Percentiles rank a stretch among this genome's conserved stretches.
These are phyloP conservation scores for Diplosoma virens DNA, from an alignment of 23 tunicate species.

Conservation along the genomic window DNA sequence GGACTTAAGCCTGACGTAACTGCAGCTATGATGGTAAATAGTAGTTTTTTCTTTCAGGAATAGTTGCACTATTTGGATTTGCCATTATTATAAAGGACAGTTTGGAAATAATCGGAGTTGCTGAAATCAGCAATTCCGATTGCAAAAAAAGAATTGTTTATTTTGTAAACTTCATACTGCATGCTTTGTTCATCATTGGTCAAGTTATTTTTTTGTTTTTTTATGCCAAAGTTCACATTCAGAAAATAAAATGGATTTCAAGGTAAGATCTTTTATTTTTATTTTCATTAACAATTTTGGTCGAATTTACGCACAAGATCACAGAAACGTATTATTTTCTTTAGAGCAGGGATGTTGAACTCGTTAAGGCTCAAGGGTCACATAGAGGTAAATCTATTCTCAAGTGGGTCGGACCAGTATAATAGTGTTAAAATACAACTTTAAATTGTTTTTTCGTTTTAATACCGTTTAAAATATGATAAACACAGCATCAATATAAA, in stretches of 20 bases:
- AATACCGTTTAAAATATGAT: too few species aligned
- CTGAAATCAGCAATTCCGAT: conserved; percentile 4
- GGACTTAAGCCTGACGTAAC: too few species aligned
- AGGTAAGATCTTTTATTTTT: conserved; percentile 13
- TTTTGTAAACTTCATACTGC: conserved; percentile 5
- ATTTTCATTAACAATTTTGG: neutral
- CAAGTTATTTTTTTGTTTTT: conserved; percentile 47
- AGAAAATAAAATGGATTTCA: conserved; percentile 3
- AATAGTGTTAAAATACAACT: too few species aligned
- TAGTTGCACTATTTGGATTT: conserved; percentile 46
- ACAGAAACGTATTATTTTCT: too few species aligned
- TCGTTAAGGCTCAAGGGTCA: too few species aligned
- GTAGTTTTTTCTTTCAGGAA: conserved; percentile 21
- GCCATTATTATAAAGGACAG: conserved; percentile 55
- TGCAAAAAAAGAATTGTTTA: conserved; percentile 11
- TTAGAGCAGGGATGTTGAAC: too few species aligned
- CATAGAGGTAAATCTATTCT: too few species aligned
- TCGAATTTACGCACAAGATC: too few species aligned
- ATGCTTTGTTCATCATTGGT: conserved; percentile 14
- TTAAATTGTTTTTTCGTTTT: too few species aligned
- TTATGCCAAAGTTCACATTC: conserved; percentile 48
- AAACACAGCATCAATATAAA: too few species aligned
- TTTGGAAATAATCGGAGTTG: conserved; percentile 23
- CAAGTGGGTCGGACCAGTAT: too few species aligned
- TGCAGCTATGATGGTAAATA: too few species aligned